Base-by-base conservation (phyloP, 2,797 vertebrate genomes). In the Chanos chanos region DNA sequence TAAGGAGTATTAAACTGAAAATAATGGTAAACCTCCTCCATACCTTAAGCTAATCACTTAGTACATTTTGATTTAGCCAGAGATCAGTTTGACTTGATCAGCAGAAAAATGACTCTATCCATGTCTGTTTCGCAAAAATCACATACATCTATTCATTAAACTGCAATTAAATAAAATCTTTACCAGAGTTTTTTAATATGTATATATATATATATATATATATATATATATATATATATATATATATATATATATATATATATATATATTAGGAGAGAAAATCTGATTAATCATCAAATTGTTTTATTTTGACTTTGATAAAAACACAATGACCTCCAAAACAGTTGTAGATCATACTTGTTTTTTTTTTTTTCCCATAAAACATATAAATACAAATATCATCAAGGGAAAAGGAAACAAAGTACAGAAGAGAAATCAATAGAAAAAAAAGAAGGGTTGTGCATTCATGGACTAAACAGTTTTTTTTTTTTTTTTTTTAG, bases 321-420 rank as follows among this genome's bases (percentile, higher is more conserved):
- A 54, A 66, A 66, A 66, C 62, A 25, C 48, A 68, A 49, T 65
- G 44, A 74, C 6, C 16, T 33, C 31, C 10, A 48, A 61, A 56
- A 43, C 28, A 59, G 50, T 47, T 73, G 66, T 74, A 73, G 70
- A 77, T 81, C 77, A 80, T 67, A 79, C 61, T 52, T 40, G 63
- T 57, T 81, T 85, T 84, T 84, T 83, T 84, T 83, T 55, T 48
- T 54, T 30, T 68, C 44, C n/a, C n/a, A n/a, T n/a, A n/a, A 81
- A 83, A 86, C 83, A 78, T 85, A 86, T 83, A 87, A 88, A 87
- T 87, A 85, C 77, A 83, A 81, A 80, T 77, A 66, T 71, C 68
- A 78, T 78, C 78, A 75, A 45, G 71, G 64, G 40, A 54, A 79
- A 74, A 76, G 74, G 64, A 81, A 78, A 63, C 70, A 41, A 73